Conservation (phyloP, 2,888 invertebrate genomes). For the Erebia palarica region DNA sequence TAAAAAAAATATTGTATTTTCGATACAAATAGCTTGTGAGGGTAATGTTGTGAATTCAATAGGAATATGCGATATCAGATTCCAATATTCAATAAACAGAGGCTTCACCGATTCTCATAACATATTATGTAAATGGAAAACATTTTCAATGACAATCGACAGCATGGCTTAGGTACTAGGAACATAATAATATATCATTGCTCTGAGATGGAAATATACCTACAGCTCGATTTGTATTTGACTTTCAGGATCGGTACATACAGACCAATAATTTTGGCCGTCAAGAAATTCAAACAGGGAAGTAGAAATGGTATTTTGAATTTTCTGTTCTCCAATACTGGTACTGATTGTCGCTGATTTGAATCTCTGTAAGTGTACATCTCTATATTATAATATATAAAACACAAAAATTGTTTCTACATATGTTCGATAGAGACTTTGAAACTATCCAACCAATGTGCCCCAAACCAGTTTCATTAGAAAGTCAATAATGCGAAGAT, state of each 20-base stretch:
- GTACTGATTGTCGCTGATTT: too few species aligned
- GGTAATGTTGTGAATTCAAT: background rate
- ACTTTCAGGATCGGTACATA: background rate
- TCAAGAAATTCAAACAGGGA: background rate
- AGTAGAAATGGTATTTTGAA: background rate
- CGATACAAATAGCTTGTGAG: background rate
- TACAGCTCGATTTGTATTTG: background rate
- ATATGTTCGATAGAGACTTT: too few species aligned
- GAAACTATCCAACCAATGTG: too few species aligned
- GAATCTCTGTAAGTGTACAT: too few species aligned
- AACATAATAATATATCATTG: background rate
- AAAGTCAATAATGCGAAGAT: too few species aligned
- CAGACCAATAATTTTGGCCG: background rate
- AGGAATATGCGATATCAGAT: background rate
- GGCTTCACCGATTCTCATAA: background rate
- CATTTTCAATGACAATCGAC: background rate
- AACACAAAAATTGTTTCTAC: too few species aligned
- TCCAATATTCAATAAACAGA: conserved; percentile 3
- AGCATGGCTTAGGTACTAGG: background rate
- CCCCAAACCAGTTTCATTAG: too few species aligned
- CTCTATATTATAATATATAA: too few species aligned
- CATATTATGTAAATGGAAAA: background rate
- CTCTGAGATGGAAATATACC: background rate
- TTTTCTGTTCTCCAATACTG: too few species aligned
- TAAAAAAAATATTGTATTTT: background rate